phyloP scores from a whole-genome alignment of 2,113 vertebrate species.

The Vimba vimba region DNA sequence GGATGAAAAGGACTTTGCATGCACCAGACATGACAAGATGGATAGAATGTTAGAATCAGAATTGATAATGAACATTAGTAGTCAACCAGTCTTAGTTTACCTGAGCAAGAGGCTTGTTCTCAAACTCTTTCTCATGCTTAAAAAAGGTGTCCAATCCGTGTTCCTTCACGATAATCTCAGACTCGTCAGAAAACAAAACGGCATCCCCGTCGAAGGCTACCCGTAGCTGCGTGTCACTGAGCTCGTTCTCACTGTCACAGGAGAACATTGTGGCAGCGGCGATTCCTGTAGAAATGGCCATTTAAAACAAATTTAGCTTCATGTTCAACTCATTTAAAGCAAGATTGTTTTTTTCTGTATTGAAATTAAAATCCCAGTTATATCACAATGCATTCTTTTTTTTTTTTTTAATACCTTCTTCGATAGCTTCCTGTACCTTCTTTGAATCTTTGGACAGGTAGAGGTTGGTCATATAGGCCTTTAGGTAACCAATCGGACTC shows the following conservation, averaged over 20 bases:
- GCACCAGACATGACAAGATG: not conserved
- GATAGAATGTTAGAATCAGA: not conserved
- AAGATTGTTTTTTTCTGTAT: not conserved
- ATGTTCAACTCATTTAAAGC: not conserved
- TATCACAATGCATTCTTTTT: not conserved
- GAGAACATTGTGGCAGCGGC: constrained; percentile 94
- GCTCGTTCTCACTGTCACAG: constrained; percentile 80
- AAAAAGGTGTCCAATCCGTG: constrained; percentile 93
- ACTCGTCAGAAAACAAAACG: constrained; percentile 94
- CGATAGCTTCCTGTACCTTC: constrained; percentile 91
- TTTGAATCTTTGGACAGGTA: constrained; percentile 89
- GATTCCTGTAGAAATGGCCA: constrained; percentile 76
- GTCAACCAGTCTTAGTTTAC: constrained; percentile 69
- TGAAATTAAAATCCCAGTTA: not conserved
- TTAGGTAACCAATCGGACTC: constrained; percentile 92
- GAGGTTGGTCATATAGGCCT: constrained; percentile 94
- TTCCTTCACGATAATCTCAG: constrained; percentile 90
- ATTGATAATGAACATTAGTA: not conserved
- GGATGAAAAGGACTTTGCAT: not conserved
- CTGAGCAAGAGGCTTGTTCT: constrained; percentile 92
- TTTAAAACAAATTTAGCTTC: not conserved
- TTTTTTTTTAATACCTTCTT: constrained; percentile 78
- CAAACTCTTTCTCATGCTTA: constrained; percentile 87
- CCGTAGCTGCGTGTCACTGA: constrained; percentile 86
- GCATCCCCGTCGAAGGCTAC: constrained; percentile 94